Base-by-base conservation (phyloP, 2,888 invertebrate genomes). In the Diarsia mendica region DNA sequence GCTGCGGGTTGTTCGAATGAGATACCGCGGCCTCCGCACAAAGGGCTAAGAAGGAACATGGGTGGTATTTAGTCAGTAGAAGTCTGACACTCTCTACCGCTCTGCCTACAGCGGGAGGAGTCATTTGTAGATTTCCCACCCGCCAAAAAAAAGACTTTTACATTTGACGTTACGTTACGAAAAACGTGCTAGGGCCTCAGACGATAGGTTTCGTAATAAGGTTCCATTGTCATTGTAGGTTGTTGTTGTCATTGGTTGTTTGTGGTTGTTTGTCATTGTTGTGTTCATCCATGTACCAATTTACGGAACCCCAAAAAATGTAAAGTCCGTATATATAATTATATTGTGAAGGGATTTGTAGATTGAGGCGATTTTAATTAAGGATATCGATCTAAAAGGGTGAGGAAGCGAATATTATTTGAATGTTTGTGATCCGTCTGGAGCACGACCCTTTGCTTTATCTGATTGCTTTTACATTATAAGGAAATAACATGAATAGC, bases 361-460 rank as follows among this genome's bases (percentile, higher is more conserved):
- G 58, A 65, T 77, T 51, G 67, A 76, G 13, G 49, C 51, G 10
- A 79, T 66, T 67, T 83, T 64, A 82, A 79, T 82, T 82, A 77
- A 64, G 48, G 33, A 60, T 68, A 53, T 67, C 28, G 58, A 77
- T 77, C 39, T 23, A 64, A 65, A 68, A 77, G 67, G 77, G 77
- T 48, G 49, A 75, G 53, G 53, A 76, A 33, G 28, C 33, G 53
- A 60, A 60, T 33, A 67, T 68, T 68, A 67, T 77, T 77, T 33
- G 48, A 66, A 75, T 77, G 48, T 82, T 64, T 67, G 15, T 44
- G 28, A 49, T 55, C 44, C 6, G 28, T 20, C 9, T 65, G 58
- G 46, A 80, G 13, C 18, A 20, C 46, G 23, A 72, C 49, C 58
- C 18, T 51, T 64, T 44, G 44, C 8, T 46, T 46, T 73, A 48